These are phyloP conservation scores for Apodemus agrarius DNA, from an alignment of 2,797 vertebrate species.

Conservation along the genomic window DNA sequence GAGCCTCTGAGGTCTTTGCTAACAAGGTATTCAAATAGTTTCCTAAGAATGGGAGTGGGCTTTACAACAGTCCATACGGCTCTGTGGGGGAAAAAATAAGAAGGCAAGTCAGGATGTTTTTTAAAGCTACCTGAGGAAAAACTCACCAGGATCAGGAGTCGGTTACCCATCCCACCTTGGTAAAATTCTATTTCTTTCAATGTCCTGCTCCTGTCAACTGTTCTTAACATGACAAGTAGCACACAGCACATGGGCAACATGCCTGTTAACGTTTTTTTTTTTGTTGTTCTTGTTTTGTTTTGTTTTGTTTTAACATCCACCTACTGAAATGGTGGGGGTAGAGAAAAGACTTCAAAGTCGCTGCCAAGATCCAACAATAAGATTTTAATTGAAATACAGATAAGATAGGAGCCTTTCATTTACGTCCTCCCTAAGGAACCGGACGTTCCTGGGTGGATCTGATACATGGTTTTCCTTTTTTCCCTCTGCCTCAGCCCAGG, in stretches of 20 bases:
- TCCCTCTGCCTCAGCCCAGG: slow-evolving; percentile 78
- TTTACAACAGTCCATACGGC: slow-evolving; percentile 62
- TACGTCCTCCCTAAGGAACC: slow-evolving; percentile 86
- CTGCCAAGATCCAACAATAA: slow-evolving; percentile 86
- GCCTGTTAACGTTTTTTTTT: slow-evolving; percentile 65
- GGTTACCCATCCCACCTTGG: not conserved
- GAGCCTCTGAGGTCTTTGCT: not conserved
- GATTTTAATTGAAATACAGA: slow-evolving; percentile 88
- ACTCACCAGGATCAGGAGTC: not conserved
- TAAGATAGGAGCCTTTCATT: slow-evolving; percentile 88
- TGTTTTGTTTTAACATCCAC: slow-evolving; percentile 60
- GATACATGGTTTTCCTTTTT: slow-evolving; percentile 71
- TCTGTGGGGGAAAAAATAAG: not conserved
- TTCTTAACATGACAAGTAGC: slow-evolving; percentile 78
- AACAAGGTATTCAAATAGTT: not conserved
- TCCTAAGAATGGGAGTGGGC: not conserved
- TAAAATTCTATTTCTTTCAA: slow-evolving; percentile 78
- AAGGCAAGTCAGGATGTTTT: too few species aligned
- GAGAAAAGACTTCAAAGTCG: slow-evolving; percentile 83
- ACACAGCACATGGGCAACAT: slow-evolving; percentile 77
- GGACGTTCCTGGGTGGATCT: slow-evolving; percentile 83
- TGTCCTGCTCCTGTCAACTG: not conserved
- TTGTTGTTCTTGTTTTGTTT: not conserved
- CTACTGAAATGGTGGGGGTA: slow-evolving; percentile 67
- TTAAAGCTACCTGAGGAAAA: not conserved